These are phyloP conservation scores for Sorex araneus DNA, from an alignment of 2,113 vertebrate genomes.

Conservation along the genomic window DNA sequence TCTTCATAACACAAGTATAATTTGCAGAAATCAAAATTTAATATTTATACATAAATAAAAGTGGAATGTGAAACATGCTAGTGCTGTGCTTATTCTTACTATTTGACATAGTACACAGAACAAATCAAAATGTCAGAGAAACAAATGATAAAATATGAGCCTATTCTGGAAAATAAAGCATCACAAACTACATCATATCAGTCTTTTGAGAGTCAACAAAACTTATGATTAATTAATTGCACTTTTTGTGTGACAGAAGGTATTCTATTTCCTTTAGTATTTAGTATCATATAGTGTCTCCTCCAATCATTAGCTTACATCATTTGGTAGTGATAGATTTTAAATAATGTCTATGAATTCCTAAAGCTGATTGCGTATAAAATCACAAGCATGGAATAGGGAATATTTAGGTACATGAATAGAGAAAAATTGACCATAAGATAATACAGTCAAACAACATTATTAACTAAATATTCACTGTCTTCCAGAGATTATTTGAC, in stretches of 20 bases:
- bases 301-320: not conserved
- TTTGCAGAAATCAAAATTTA: conserved; percentile 52
- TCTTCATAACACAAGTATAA: conserved; percentile 61
- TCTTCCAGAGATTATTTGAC: conserved; percentile 27
- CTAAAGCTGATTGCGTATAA: not conserved
- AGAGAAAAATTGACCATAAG: conserved; percentile 54
- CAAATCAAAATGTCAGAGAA: not conserved
- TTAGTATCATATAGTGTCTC: not conserved
- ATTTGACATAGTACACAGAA: not conserved
- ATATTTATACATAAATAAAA: conserved; percentile 7
- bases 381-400: not conserved
- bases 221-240: not conserved
- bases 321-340: not conserved
- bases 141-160: conserved; percentile 36
- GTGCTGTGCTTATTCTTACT: not conserved
- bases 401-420: not conserved
- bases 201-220: not conserved
- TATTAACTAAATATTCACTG: not conserved
- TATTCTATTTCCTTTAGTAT: not conserved
- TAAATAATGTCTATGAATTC: not conserved
- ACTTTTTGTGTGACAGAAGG: not conserved
- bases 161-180: not conserved
- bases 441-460: not conserved
- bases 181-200: not conserved
- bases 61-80: no score